These are phyloP conservation scores for Huso huso DNA, from an alignment of 2,797 vertebrate species.

Conservation along the genomic window DNA sequence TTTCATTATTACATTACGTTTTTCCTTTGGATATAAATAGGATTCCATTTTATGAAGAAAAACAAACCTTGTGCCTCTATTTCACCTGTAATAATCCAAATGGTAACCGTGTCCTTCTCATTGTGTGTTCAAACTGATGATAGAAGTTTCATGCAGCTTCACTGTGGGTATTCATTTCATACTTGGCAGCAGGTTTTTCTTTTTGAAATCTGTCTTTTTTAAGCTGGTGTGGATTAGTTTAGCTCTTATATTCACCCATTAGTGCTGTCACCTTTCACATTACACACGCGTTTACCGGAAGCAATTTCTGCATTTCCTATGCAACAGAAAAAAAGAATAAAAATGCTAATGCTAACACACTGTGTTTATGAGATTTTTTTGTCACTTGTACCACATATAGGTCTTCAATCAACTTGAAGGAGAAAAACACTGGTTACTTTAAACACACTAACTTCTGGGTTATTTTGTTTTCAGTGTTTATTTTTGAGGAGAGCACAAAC, in stretches of 20 bases:
- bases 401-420: too few species aligned
- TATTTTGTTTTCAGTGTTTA: too few species aligned
- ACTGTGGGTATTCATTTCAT: slow-evolving; percentile 77
- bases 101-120: slow-evolving; percentile 70
- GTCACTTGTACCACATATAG: not conserved
- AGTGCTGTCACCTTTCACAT: slow-evolving; percentile 86
- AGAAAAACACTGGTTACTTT: too few species aligned
- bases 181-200: slow-evolving; percentile 62
- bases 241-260: slow-evolving; percentile 81
- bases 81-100: slow-evolving; percentile 79
- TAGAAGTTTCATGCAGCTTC: slow-evolving; percentile 66
- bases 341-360: slow-evolving; percentile 85
- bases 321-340: slow-evolving; percentile 90
- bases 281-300: slow-evolving; percentile 92
- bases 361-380: slow-evolving; percentile 38
- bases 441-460: too few species aligned
- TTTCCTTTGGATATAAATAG: not conserved
- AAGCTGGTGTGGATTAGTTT: slow-evolving; percentile 81
- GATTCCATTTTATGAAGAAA: not conserved
- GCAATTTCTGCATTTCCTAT: slow-evolving; percentile 99
- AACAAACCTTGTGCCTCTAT: slow-evolving; percentile 59
- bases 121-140: slow-evolving; percentile 68
- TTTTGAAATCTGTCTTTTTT: slow-evolving; percentile 41
- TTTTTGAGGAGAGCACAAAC: too few species aligned
- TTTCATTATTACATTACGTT: too few species aligned